Evolutionary conservation across 1,140 invertebrate species (phyloP).

Genomic region (Portunus trituberculatus): DNA sequence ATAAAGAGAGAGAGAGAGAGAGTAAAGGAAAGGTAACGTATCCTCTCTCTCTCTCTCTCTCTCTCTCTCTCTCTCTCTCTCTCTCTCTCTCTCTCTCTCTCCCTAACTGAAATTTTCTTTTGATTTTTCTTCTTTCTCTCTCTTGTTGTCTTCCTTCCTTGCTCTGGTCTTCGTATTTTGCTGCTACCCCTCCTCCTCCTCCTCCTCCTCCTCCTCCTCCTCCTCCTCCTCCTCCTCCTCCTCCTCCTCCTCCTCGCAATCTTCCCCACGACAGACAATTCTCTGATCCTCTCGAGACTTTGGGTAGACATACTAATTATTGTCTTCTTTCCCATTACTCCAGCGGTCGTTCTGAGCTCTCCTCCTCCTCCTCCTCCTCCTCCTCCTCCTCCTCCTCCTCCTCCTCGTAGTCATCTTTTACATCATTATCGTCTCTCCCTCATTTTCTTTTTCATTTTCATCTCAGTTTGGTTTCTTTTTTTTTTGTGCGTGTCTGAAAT

Average conservation of each 20-base stretch:
- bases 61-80: slow-evolving; percentile 35
- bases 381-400: not conserved
- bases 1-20: too few relatives aligned
- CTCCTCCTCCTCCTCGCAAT: not conserved
- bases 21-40: too few relatives aligned
- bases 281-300: not conserved
- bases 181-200: not conserved
- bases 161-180: not conserved
- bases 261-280: too few relatives aligned
- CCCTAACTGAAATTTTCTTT: not conserved
- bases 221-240: slow-evolving; percentile 7
- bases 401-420: not conserved
- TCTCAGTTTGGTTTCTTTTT: too few relatives aligned
- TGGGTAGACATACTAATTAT: not conserved
- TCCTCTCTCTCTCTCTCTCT: slow-evolving; percentile 24
- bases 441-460: not conserved
- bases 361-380: not conserved
- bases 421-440: not conserved
- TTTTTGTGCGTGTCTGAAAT: too few relatives aligned
- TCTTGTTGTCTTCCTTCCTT: not conserved
- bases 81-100: slow-evolving; percentile 24
- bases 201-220: not conserved
- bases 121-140: not conserved
- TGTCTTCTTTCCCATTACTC: not conserved
- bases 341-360: not conserved